phyloP scores from a whole-genome alignment of 2,888 invertebrate species.

The Cheilosia soror region DNA sequence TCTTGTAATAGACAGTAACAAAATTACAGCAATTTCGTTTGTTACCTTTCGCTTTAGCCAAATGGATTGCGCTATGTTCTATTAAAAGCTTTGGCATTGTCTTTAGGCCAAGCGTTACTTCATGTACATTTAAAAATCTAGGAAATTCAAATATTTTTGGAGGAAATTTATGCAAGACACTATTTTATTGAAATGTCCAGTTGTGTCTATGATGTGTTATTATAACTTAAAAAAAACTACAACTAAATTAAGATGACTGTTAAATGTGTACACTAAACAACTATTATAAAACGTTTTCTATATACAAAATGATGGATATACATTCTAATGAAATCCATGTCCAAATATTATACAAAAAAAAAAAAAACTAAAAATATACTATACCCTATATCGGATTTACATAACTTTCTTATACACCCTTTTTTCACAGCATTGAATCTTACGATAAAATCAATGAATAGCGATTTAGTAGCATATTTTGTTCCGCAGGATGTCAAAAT shows the following conservation, averaged over 20 bases:
- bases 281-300: conserved; percentile 66
- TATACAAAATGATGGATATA: conserved; percentile 61
- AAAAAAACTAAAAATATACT: conserved; percentile 21
- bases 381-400: conserved; percentile 63
- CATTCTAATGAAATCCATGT: conserved; percentile 52
- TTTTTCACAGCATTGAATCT: conserved; percentile 60
- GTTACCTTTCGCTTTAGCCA: conserved; percentile 1
- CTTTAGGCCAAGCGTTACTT: conserved; percentile 14
- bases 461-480: conserved; percentile 30
- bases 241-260: conserved; percentile 59
- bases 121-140: conserved; percentile 50
- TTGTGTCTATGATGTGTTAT: conserved; percentile 64
- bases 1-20: neutral
- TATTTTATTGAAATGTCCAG: conserved; percentile 62
- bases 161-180: conserved; percentile 69
- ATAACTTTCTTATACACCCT: conserved; percentile 60
- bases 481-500: conserved; percentile 57
- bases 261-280: conserved; percentile 68
- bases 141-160: conserved; percentile 70
- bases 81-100: conserved; percentile 9
- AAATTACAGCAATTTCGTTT: neutral
- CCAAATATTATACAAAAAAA: conserved; percentile 59
- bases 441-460: conserved; percentile 54
- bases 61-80: conserved; percentile 9
- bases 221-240: conserved; percentile 37